These are phyloP conservation scores for Odobenus rosmarus DNA, from an alignment of 2,113 vertebrate genomes.

Conservation along the genomic window DNA sequence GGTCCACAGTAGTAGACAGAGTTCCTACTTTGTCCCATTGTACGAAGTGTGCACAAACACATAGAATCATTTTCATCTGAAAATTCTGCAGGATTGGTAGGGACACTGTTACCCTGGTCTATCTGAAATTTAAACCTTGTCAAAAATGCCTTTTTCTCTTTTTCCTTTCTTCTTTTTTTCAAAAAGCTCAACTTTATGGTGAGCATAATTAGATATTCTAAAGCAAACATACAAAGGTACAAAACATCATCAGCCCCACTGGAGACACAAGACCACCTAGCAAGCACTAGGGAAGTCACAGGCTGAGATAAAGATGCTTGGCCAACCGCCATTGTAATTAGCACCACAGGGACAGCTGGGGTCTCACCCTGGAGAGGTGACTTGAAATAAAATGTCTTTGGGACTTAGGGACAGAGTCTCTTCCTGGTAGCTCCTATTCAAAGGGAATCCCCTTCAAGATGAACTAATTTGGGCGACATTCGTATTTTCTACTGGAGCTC, in stretches of 20 bases:
- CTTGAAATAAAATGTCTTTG: neutral
- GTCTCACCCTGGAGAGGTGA: neutral
- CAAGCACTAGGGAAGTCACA: neutral
- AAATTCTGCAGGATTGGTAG: neutral
- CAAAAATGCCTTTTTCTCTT: neutral
- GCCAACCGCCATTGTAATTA: neutral
- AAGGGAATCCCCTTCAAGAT: neutral
- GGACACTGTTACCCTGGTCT: neutral
- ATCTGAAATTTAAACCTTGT: slow-evolving; percentile 7
- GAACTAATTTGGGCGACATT: neutral
- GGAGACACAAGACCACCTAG: neutral
- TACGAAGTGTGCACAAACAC: neutral
- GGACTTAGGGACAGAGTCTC: slow-evolving; percentile 19
- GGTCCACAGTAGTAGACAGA: neutral
- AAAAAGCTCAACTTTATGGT: slow-evolving; percentile 6
- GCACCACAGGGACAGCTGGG: neutral
- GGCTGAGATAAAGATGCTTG: neutral
- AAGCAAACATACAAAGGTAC: neutral
- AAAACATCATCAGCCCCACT: neutral
- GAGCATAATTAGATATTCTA: neutral
- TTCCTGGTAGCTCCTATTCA: neutral
- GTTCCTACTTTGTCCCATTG: neutral
- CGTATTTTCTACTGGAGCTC: neutral
- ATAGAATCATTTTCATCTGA: neutral
- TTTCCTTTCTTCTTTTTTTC: neutral